phyloP scores from a whole-genome alignment of 2,113 vertebrate genomes.

The Thunnus maccoyii region DNA sequence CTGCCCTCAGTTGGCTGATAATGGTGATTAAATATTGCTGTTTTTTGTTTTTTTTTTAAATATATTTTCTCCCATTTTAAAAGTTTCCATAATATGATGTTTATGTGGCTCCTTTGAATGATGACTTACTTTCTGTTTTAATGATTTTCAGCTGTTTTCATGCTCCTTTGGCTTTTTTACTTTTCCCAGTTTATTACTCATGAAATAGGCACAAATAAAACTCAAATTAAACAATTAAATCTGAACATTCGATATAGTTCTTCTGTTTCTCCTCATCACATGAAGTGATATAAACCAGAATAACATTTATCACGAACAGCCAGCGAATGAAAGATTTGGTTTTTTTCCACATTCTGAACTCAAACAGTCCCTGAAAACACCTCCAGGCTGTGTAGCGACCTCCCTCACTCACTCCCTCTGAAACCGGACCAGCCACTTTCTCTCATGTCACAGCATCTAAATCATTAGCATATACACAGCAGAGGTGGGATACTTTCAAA shows the following conservation, averaged over 20 bases:
- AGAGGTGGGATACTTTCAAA: not conserved
- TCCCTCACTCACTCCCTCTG: constrained; percentile 18
- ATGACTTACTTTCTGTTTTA: not conserved
- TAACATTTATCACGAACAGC: constrained; percentile 7
- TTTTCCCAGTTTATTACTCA: not conserved
- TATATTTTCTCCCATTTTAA: not conserved
- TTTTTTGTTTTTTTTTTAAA: not conserved
- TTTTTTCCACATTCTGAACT: not conserved
- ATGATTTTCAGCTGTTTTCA: not conserved
- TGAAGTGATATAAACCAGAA: constrained; percentile 44
- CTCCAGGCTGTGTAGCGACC: constrained; percentile 4
- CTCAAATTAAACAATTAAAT: not conserved
- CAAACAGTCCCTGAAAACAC: constrained; percentile 9
- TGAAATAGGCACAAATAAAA: not conserved
- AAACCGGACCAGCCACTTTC: constrained; percentile 23
- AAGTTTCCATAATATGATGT: not conserved
- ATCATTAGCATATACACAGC: constrained; percentile 29
- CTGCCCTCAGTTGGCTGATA: constrained; percentile 50
- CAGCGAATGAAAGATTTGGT: constrained; percentile 17
- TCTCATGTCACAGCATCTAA: constrained; percentile 45
- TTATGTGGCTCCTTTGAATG: not conserved
- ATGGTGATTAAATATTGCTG: not conserved
- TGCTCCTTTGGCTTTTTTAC: not conserved
- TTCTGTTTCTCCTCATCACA: not conserved
- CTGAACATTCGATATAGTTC: not conserved